phyloP scores from a whole-genome alignment of 1,140 invertebrate species.

The Cydia strobilella region DNA sequence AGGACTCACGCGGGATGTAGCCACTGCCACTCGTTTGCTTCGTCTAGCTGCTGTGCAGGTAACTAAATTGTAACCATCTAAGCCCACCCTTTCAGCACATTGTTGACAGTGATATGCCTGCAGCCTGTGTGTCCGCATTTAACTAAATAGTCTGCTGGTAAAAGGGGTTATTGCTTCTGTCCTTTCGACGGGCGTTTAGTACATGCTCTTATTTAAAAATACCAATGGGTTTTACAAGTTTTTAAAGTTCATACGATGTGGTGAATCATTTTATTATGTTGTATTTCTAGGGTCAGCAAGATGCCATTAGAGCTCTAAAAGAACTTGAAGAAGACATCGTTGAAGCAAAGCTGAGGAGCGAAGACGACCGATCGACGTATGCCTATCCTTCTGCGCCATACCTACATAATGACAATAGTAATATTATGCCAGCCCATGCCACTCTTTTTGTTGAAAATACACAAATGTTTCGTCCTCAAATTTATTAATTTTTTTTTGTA shows the following conservation, averaged over 20 bases:
- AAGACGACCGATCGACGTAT: conserved; percentile 45
- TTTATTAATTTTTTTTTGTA: conserved; percentile 42
- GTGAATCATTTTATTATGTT: not conserved
- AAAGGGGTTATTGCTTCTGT: too few relatives aligned
- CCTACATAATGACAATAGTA: conserved; percentile 41
- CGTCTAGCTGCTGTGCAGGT: conserved; percentile 79
- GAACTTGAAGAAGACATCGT: conserved; percentile 46
- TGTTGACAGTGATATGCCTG: too few relatives aligned
- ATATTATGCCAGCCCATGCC: conserved; percentile 56
- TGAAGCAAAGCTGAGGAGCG: conserved; percentile 38
- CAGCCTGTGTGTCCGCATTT: too few relatives aligned
- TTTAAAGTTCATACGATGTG: too few relatives aligned
- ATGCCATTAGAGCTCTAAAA: conserved; percentile 80
- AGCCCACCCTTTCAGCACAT: too few relatives aligned
- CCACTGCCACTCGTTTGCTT: conserved; percentile 77
- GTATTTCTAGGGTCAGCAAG: conserved; percentile 73
- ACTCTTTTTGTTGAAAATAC: conserved; percentile 63
- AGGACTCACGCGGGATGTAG: conserved; percentile 72
- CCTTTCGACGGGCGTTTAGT: too few relatives aligned
- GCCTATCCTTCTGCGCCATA: conserved; percentile 43
- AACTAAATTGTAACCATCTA: not conserved
- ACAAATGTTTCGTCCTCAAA: conserved; percentile 42
- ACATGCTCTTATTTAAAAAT: too few relatives aligned
- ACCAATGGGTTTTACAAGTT: too few relatives aligned
- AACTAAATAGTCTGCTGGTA: too few relatives aligned